Evolutionary conservation across 2,888 invertebrate species (phyloP).

Genomic region (Drosophila eohydei): DNA sequence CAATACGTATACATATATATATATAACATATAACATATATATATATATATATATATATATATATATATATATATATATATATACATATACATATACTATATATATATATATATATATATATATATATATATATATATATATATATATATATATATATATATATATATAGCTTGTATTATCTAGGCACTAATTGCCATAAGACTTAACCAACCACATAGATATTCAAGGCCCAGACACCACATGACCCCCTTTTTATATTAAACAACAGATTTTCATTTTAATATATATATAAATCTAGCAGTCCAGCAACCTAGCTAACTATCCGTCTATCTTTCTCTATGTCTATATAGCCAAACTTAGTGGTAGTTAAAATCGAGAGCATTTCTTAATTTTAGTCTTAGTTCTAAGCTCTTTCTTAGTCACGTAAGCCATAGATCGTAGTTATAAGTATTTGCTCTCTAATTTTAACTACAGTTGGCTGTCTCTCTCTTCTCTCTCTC

Average conservation of each 20-base stretch:
- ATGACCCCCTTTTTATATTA: background rate
- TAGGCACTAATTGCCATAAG: constrained; percentile 32
- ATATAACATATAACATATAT: background rate
- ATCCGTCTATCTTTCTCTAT: background rate
- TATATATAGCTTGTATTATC: constrained; percentile 23
- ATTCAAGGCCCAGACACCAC: constrained; percentile 4
- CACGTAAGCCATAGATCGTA: constrained; percentile 17
- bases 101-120: constrained; percentile 12
- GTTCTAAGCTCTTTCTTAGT: constrained; percentile 25
- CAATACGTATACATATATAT: constrained; percentile 6
- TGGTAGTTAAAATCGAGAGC: constrained; percentile 23
- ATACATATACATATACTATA: constrained; percentile 7
- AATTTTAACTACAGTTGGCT: constrained; percentile 14
- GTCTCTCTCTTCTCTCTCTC: background rate
- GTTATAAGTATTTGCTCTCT: constrained; percentile 28
- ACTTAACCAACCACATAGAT: constrained; percentile 12
- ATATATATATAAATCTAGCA: background rate
- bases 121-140: constrained; percentile 9
- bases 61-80: constrained; percentile 21
- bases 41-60: constrained; percentile 10
- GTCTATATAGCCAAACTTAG: background rate
- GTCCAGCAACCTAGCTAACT: background rate
- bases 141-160: constrained; percentile 6
- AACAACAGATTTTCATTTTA: background rate
- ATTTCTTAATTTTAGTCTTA: constrained; percentile 20